Conservation (phyloP, 2,113 vertebrate species). For the Oreochromis tanganicae region DNA sequence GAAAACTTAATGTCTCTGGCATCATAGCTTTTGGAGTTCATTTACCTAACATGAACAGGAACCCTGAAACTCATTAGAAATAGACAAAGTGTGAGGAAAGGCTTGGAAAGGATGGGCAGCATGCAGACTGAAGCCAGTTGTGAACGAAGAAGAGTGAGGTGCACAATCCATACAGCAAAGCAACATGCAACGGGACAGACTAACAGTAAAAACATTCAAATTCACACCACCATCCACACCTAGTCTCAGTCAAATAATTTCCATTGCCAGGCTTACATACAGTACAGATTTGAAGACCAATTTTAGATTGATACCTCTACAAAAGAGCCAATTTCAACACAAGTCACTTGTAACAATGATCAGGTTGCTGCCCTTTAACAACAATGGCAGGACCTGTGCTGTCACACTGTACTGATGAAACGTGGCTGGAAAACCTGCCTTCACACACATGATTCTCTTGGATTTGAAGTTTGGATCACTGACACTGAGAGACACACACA, state of each 20-base stretch:
- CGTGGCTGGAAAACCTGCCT: not conserved
- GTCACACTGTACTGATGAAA: not conserved
- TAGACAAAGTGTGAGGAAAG: slow-evolving; percentile 54
- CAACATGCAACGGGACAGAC: not conserved
- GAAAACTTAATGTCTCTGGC: not conserved
- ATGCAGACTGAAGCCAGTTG: not conserved
- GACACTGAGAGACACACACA: not conserved
- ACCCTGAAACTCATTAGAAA: slow-evolving; percentile 27
- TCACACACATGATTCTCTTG: not conserved
- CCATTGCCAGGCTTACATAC: not conserved
- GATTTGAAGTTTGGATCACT: not conserved
- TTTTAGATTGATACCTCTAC: not conserved
- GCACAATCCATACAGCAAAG: not conserved
- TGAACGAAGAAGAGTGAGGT: not conserved
- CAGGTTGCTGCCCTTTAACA: not conserved
- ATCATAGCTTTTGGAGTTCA: accelerated
- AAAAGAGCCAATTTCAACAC: not conserved
- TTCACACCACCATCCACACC: not conserved
- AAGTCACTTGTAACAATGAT: not conserved
- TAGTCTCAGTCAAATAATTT: not conserved
- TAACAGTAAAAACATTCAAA: not conserved
- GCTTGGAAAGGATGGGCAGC: slow-evolving; percentile 58
- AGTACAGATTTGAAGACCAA: not conserved
- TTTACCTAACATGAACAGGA: slow-evolving; percentile 8
- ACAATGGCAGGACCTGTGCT: not conserved